These are phyloP conservation scores for Aplochiton taeniatus DNA, from an alignment of 2,797 vertebrate genomes.

Conservation along the genomic window DNA sequence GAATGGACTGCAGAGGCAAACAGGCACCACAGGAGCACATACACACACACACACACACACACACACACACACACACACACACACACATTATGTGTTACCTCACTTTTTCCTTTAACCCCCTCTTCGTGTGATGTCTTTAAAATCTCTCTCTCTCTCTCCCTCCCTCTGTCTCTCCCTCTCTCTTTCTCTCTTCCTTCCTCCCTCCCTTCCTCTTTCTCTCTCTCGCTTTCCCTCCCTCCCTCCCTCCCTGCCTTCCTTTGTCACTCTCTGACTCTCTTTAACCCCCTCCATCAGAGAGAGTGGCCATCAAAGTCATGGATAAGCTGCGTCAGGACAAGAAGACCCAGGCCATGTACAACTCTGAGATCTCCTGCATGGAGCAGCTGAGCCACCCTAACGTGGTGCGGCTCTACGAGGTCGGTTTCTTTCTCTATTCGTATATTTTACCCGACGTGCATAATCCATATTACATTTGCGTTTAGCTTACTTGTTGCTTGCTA, in stretches of 20 bases:
- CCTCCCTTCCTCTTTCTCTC: conserved; percentile 2
- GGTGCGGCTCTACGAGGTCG: conserved; percentile 20
- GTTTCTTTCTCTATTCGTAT: no score
- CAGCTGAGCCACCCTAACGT: conserved; percentile 56
- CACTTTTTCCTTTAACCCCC: no score
- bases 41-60: no score
- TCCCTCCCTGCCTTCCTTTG: no score
- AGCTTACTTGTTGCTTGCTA: no score
- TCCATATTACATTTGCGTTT: no score
- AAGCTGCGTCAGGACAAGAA: conserved; percentile 45
- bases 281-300: conserved; percentile 41
- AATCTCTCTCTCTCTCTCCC: background rate
- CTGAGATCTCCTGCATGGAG: conserved; percentile 60
- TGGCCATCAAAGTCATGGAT: conserved; percentile 59
- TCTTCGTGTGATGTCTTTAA: conserved; percentile 33
- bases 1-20: background rate
- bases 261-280: background rate
- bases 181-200: conserved; percentile 1
- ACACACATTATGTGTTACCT: no score
- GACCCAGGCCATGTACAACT: conserved; percentile 31
- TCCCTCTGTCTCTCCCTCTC: conserved; percentile 28
- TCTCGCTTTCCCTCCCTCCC: background rate
- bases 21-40: no score
- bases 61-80: no score
- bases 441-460: no score